A percentile compares a stretch with the other conserved stretches of the same genome.
phyloP scores from a whole-genome alignment of 2,888 invertebrate genomes.

The Entomobrya proxima region DNA sequence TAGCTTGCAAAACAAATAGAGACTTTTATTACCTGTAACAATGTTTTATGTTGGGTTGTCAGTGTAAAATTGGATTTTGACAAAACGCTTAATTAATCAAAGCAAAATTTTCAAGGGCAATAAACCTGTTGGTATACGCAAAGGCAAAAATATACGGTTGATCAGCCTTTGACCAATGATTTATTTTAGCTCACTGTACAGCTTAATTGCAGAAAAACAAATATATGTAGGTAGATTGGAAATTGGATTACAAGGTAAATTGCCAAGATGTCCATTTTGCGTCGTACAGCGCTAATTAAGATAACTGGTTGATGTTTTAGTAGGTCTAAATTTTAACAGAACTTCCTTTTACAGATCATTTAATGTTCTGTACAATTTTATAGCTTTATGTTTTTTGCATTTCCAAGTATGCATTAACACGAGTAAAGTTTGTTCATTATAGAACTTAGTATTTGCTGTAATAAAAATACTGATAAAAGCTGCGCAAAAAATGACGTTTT shows the following conservation, averaged over 20 bases:
- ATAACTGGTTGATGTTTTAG: neutral
- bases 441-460: no score
- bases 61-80: no score
- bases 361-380: neutral
- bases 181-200: conserved; percentile 2
- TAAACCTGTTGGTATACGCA: no score
- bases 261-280: neutral
- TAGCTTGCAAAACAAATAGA: no score
- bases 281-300: neutral
- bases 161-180: no score
- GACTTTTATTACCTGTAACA: no score
- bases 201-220: neutral
- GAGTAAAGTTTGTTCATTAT: neutral
- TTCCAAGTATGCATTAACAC: neutral
- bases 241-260: neutral
- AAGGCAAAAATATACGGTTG: no score
- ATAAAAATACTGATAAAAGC: neutral
- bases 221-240: neutral
- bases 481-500: neutral
- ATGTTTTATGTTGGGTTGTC: no score
- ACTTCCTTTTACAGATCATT: neutral
- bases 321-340: neutral
- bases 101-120: no score
- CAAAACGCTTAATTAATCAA: no score
- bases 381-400: neutral